Evolutionary conservation across 2,888 invertebrate genomes (phyloP).

Genomic region (Corbicula japonica): DNA sequence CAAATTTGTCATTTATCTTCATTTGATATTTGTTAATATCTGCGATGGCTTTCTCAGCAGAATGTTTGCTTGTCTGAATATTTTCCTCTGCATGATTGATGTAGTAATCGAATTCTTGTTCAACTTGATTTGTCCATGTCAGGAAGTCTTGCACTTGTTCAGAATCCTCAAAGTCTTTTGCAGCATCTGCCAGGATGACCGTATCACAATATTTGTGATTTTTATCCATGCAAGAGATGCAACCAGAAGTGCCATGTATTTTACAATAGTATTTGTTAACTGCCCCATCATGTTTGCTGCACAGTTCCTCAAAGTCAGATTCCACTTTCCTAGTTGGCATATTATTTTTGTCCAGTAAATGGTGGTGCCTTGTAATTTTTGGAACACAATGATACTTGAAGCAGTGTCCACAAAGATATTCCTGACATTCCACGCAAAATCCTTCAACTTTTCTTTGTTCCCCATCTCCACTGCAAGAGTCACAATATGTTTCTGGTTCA

Average conservation of each 20-base stretch:
- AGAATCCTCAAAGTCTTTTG: not conserved
- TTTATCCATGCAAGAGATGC: not conserved
- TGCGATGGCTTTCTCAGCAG: not conserved
- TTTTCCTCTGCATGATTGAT: too few species aligned
- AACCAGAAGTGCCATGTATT: not conserved
- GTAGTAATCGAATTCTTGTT: too few species aligned
- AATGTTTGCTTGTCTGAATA: not conserved
- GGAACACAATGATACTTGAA: not conserved
- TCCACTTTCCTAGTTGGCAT: not conserved
- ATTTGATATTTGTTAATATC: not conserved
- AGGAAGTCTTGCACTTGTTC: not conserved
- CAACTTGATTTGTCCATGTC: too few species aligned
- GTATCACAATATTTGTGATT: not conserved
- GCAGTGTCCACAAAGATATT: not conserved
- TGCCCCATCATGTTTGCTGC: not conserved
- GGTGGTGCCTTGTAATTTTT: not conserved
- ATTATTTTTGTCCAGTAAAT: not conserved
- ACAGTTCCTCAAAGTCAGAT: not conserved
- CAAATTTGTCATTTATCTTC: not conserved
- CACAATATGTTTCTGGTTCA: not conserved
- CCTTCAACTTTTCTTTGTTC: not conserved
- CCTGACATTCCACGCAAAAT: slow-evolving; percentile 4
- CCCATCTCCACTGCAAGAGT: not conserved
- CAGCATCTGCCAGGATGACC: not conserved
- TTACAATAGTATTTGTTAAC: not conserved